These are phyloP conservation scores for Prinia subflava DNA, from an alignment of 2,113 vertebrate species.

Conservation along the genomic window DNA sequence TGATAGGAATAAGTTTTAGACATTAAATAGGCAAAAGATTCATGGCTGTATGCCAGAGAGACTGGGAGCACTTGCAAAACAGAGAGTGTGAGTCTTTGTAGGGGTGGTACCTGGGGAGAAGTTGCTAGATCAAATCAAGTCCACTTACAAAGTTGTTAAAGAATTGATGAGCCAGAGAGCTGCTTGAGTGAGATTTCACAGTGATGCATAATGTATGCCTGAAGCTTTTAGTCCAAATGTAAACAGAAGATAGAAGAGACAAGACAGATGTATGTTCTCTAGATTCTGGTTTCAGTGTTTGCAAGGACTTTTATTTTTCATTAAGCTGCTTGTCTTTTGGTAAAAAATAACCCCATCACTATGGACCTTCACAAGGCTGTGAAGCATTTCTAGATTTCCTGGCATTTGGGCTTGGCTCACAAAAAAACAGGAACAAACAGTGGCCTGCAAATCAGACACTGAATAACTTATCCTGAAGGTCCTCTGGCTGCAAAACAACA, in stretches of 20 bases:
- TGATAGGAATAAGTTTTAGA: background rate
- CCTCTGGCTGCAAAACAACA: background rate
- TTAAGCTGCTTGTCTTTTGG: background rate
- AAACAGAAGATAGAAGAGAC: background rate
- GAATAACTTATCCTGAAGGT: background rate
- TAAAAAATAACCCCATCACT: background rate
- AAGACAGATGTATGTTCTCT: background rate
- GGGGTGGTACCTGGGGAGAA: background rate
- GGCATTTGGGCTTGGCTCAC: background rate
- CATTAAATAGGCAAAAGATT: background rate
- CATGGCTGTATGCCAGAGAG: background rate
- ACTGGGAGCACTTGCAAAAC: background rate
- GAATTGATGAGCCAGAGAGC: conserved; percentile 41
- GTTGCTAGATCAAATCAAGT: conserved; percentile 43
- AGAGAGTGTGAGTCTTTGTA: background rate
- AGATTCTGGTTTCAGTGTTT: background rate
- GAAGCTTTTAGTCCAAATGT: conserved; percentile 42
- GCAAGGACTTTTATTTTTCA: conserved; percentile 1
- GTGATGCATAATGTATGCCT: conserved; percentile 36
- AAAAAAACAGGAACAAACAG: background rate
- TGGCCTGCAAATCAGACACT: background rate
- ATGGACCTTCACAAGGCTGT: background rate
- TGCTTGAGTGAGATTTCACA: conserved; percentile 14
- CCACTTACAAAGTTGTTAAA: conserved; percentile 36
- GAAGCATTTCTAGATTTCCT: background rate